Base-by-base conservation (phyloP, 37 sponge, comb jelly and placozoan species). In the Halisarca cf. caerulea region DNA sequence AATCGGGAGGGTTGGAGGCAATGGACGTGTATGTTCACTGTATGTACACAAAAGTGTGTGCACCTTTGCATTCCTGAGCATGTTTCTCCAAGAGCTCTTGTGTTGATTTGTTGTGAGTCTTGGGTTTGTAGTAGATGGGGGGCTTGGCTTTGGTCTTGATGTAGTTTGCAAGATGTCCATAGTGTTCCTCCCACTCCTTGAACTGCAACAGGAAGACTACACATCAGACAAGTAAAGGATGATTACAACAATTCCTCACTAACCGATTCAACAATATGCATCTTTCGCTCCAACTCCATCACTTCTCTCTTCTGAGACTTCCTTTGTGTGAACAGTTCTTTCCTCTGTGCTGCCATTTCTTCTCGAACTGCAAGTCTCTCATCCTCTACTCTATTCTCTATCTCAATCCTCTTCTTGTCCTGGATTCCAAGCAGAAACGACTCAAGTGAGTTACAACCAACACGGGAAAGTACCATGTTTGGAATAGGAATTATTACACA, bases 351-450 rank as follows among this genome's bases (percentile, higher is more conserved):
- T 0, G 66, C 58, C 5, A 80, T 66, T n/a, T 54, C 88, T 37
- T 89, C 95, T 44, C 83, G 88, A 59, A 89, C 90, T 23, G 78
- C 71, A 75, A 60, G 80, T 30, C 35, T 59, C 27, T 38, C 90
- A 57, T 87, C 74, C 55, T 92, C 86, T 57, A 95, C 77, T 70
- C 88, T 95, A 51, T 80, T 74, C 71, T 92, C 95, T 24, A 95
- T 91, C 78, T 89, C 87, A 14, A 37, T 55, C 0, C 95, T 75
- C 25, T 91, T 83, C 58, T 60, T 87, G 80, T 85, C 90, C 95
- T 95, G 79, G 3, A 59, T 11, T 39, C 18, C n/a, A n/a, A n/a
- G n/a, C n/a, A n/a, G n/a, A n/a, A n/a, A n/a, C n/a, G n/a, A n/a
- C n/a, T n/a, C n/a, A n/a, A n/a, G n/a, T n/a, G n/a, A n/a, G 79